Evolutionary conservation across 37 sponge, comb jelly and placozoan genomes (phyloP), one percentile per base, ranked within the genome.

Genomic region (Dysidea cf. avara): DNA sequence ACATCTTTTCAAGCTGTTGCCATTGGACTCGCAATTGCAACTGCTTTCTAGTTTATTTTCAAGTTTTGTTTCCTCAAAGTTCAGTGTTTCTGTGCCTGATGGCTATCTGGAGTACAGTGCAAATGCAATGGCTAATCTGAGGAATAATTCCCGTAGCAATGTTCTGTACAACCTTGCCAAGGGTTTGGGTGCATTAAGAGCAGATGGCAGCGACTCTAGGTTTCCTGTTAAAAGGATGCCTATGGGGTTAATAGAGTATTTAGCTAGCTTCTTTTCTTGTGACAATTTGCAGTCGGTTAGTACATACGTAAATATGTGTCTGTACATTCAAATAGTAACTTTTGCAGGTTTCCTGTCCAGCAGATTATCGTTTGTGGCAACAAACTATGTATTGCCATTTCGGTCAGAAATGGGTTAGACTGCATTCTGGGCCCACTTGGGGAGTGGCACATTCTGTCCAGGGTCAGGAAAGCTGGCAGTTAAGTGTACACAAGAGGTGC

Each of bases 71-170:
- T 43, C 9, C 3, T 28, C 17, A 6, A 18, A 50, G 32, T 69
- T 53, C 2, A 20, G 34, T 33, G 20, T 69, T 30, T 18, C 14
- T 53, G 54, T 34, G 31, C 73, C 73, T 30, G 46, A 29, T 72
- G 73, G 55, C 28, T 72, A 56, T 37, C 30, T 69, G 20, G 14
- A 37, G 3, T 48, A 56, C 6, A 22, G 59, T 14, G 22, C 35
- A 22, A 38, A n/a, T 2, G 73, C 73, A 57, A 57, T 72, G 73
- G 40, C 34, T n/a, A 37, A 72, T 40, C 26, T 72, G 24, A 34
- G 37, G 21, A 16, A 36, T n/a, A 20, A 24, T 58, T 21, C 43
- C 25, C 39, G 73, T n/a, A 34, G 59, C 5, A 43, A 43, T 43
- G 46, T 43, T 43, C 46, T 43, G 7, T 43, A 43, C 46, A 43